phyloP scores from a whole-genome alignment of 2,888 invertebrate species.

The Orthosia gothica region DNA sequence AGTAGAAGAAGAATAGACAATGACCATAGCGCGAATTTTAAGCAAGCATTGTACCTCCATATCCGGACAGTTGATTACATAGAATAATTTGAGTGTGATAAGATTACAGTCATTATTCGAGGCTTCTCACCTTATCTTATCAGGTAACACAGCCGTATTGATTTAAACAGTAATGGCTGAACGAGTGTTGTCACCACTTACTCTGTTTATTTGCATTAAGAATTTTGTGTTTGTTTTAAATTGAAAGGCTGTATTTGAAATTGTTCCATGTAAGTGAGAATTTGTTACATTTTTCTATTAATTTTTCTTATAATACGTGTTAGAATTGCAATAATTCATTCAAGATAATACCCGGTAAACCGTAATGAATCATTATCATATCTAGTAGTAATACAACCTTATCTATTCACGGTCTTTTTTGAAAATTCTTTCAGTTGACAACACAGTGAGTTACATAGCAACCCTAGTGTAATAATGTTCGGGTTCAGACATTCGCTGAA shows the following conservation, averaged over 20 bases:
- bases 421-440: conserved; percentile 67
- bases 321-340: neutral
- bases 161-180: conserved; percentile 79
- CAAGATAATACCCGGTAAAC: neutral
- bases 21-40: conserved; percentile 8
- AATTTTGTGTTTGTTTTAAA: conserved; percentile 54
- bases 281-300: neutral
- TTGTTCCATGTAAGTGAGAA: conserved; percentile 66
- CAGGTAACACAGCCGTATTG: conserved; percentile 79
- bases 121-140: conserved; percentile 83
- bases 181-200: conserved; percentile 73
- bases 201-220: conserved; percentile 71
- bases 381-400: conserved; percentile 18
- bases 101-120: conserved; percentile 82
- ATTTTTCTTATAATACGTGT: neutral
- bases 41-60: conserved; percentile 43
- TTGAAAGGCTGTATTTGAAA: conserved; percentile 62
- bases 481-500: conserved; percentile 83
- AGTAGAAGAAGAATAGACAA: neutral
- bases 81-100: conserved; percentile 80
- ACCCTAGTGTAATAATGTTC: conserved; percentile 74
- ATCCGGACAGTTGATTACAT: conserved; percentile 68
- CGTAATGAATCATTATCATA: conserved; percentile 43
- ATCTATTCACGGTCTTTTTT: conserved; percentile 10
- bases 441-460: conserved; percentile 66